Percentiles rank a stretch among this genome's conserved stretches.
Evolutionary conservation across 2,113 vertebrate genomes (phyloP).

Genomic region (Chlamydotis undulata): DNA sequence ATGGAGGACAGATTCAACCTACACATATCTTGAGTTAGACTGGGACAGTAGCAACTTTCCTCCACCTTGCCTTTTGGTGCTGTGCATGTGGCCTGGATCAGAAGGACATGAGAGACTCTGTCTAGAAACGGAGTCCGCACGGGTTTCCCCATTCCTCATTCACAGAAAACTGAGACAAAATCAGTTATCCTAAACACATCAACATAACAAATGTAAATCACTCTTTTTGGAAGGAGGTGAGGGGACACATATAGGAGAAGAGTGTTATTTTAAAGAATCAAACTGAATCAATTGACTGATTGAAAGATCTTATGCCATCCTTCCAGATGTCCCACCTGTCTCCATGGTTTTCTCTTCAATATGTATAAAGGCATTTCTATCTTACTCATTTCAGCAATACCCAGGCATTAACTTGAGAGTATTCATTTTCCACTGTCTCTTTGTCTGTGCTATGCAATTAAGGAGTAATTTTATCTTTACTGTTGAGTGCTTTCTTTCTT

Average conservation of each 20-base stretch:
- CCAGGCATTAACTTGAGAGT: neutral
- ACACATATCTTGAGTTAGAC: accelerated
- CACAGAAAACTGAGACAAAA: neutral
- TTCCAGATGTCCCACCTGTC: neutral
- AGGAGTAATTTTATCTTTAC: neutral
- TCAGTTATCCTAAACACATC: neutral
- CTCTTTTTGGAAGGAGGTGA: neutral
- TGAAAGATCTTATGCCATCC: accelerated
- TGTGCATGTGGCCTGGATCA: neutral
- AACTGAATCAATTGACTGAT: neutral
- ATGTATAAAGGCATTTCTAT: neutral
- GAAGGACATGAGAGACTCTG: neutral
- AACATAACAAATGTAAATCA: neutral
- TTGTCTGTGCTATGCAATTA: neutral
- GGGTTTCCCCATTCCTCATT: neutral
- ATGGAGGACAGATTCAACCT: neutral
- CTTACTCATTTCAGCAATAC: neutral
- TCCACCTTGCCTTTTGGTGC: neutral
- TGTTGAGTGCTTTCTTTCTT: neutral
- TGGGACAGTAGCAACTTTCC: neutral
- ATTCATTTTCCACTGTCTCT: neutral
- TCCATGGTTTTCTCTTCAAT: accelerated
- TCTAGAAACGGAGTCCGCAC: neutral
- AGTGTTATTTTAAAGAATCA: neutral
- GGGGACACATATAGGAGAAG: neutral